phyloP scores from a whole-genome alignment of 2,888 invertebrate genomes.

The Orchesellides sinensis region DNA sequence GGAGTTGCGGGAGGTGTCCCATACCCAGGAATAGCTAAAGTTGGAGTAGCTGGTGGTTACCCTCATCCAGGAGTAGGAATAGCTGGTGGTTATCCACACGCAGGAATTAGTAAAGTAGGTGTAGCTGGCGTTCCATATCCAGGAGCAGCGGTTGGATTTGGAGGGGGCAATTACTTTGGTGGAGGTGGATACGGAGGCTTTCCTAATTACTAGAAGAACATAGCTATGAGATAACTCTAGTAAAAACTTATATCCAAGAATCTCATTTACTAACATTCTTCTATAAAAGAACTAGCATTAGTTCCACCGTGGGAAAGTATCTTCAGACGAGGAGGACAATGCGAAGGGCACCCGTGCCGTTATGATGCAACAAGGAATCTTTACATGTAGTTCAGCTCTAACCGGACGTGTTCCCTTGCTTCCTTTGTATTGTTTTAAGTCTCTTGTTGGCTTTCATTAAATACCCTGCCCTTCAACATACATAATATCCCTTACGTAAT shows the following conservation, averaged over 20 bases:
- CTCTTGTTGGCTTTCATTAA: background rate
- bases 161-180: background rate
- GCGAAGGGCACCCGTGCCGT: slow-evolving; percentile 3
- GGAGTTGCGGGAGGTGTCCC: background rate
- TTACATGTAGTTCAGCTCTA: background rate
- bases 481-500: background rate
- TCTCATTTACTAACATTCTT: background rate
- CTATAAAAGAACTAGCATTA: background rate
- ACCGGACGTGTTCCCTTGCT: slow-evolving; percentile 31
- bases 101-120: background rate
- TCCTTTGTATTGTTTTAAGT: background rate
- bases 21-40: background rate
- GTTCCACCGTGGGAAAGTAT: slow-evolving; percentile 21
- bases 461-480: too few relatives aligned
- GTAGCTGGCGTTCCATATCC: background rate
- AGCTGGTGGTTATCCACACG: background rate
- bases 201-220: background rate
- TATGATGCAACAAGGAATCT: background rate
- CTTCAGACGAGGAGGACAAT: slow-evolving; percentile 2
- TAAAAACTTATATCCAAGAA: background rate
- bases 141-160: background rate
- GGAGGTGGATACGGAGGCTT: background rate
- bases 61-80: background rate
- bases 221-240: too few relatives aligned
- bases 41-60: background rate